Percentiles rank a stretch among this genome's conserved stretches.
Evolutionary conservation across 2,113 vertebrate genomes (phyloP).

Genomic region (Rissa tridactyla): DNA sequence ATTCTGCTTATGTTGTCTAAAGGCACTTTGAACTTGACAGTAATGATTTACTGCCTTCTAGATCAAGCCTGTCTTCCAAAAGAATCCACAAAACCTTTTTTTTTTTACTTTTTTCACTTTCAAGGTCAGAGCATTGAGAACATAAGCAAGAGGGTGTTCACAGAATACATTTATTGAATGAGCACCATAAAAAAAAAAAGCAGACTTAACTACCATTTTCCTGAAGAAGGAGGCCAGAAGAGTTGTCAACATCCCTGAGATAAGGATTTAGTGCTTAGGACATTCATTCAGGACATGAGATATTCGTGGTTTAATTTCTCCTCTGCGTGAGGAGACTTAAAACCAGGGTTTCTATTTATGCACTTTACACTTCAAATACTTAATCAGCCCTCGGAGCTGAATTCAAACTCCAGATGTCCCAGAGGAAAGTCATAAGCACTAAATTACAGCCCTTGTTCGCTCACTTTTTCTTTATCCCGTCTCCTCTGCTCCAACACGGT

Average conservation of each 20-base stretch:
- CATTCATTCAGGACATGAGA: neutral
- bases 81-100: neutral
- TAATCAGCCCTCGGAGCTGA: neutral
- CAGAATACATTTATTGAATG: neutral
- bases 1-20: neutral
- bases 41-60: neutral
- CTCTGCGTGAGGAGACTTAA: neutral
- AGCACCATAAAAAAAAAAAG: neutral
- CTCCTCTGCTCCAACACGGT: neutral
- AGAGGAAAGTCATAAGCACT: neutral
- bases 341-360: conserved; percentile 8
- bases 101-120: neutral
- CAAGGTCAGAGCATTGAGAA: neutral
- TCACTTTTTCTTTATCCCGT: neutral
- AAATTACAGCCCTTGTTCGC: neutral
- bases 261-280: neutral
- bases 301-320: conserved; percentile 11
- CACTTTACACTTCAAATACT: conserved; percentile 19
- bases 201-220: neutral
- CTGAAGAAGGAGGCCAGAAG: neutral
- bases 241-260: neutral
- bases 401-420: conserved; percentile 5
- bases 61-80: neutral
- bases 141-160: neutral
- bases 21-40: neutral